A percentile compares a stretch with the other conserved stretches of the same genome.
Conservation (phyloP, 2,888 invertebrate species). For the Enoplolaimus lenunculus region DNA sequence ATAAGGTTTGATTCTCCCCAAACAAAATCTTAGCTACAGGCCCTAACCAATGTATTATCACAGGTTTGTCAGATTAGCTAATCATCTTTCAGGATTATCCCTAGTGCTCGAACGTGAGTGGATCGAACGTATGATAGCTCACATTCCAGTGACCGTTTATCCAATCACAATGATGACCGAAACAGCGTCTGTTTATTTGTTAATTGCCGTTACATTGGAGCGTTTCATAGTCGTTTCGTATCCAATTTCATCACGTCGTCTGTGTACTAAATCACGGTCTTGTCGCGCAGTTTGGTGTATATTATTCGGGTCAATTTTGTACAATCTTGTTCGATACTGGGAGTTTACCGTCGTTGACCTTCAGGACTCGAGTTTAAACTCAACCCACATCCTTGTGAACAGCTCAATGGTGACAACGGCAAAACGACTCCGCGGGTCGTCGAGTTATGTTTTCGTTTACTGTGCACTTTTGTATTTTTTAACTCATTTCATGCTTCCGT, state of each 20-base stretch:
- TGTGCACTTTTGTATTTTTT: neutral
- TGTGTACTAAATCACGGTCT: neutral
- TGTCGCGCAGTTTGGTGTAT: neutral
- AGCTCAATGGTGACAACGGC: neutral
- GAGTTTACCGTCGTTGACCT: neutral
- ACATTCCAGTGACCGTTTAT: neutral
- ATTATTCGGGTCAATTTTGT: neutral
- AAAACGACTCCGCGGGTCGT: neutral
- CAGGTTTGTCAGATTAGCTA: too few relatives aligned
- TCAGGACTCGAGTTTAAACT: neutral
- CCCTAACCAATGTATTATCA: too few relatives aligned
- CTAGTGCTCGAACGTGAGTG: neutral
- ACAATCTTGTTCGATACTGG: neutral
- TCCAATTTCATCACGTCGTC: neutral
- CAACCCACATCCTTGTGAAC: neutral
- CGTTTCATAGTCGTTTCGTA: neutral
- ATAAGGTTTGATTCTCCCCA: too few relatives aligned
- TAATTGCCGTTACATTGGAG: neutral
- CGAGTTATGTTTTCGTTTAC: neutral
- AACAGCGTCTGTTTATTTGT: neutral
- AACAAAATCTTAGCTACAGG: too few relatives aligned
- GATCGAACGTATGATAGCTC: neutral
- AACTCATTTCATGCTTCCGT: neutral
- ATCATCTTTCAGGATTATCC: neutral
- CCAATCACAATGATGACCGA: neutral